Conservation (phyloP, 2,888 invertebrate species). For the Capitulum mitella region DNA sequence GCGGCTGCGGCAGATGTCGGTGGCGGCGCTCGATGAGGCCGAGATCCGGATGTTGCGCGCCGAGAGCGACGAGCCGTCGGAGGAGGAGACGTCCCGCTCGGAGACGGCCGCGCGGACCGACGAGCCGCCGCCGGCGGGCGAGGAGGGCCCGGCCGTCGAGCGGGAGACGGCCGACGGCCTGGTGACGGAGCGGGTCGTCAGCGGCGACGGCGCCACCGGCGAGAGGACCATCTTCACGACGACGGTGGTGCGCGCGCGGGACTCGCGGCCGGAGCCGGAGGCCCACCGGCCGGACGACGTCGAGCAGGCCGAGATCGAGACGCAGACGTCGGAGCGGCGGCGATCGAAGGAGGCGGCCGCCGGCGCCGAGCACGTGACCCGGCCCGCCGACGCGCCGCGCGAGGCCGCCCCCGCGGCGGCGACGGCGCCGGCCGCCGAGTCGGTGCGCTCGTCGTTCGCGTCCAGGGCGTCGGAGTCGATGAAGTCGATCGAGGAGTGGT, state of each 20-base stretch:
- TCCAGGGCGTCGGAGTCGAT: background rate
- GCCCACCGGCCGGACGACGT: background rate
- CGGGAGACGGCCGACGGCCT: too few relatives aligned
- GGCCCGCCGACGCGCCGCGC: too few relatives aligned
- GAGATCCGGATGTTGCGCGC: background rate
- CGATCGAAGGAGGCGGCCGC: background rate
- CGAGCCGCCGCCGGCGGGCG: too few relatives aligned
- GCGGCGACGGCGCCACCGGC: background rate
- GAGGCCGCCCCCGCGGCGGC: too few relatives aligned
- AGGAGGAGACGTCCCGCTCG: too few relatives aligned
- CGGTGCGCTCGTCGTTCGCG: too few relatives aligned
- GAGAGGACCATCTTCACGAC: conserved; percentile 5
- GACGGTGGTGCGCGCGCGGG: background rate
- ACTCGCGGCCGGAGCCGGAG: background rate
- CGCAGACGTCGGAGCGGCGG: background rate
- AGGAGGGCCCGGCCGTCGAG: too few relatives aligned
- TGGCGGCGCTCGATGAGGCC: background rate
- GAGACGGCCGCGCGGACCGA: too few relatives aligned
- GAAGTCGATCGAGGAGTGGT: background rate
- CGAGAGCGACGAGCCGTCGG: background rate
- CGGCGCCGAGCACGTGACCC: too few relatives aligned
- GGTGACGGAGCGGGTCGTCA: background rate
- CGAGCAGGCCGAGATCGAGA: background rate
- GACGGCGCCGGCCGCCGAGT: too few relatives aligned
- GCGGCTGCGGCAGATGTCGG: conserved; percentile 35